phyloP scores from a whole-genome alignment of 2,888 invertebrate species.

The Malacosoma neustria region DNA sequence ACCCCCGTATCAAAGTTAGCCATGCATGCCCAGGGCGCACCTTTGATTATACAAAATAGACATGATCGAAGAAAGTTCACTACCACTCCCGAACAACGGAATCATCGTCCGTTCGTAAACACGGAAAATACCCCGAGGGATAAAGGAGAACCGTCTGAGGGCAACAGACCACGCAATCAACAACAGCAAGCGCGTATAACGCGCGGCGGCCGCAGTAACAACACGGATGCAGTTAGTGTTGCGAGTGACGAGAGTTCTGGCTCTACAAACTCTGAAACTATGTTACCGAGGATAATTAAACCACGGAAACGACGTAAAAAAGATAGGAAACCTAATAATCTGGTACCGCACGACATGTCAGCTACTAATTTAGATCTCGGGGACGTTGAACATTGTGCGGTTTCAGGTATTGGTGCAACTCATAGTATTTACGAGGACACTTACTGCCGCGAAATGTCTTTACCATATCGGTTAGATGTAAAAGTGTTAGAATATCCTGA shows the following conservation, averaged over 20 bases:
- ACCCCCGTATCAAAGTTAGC: slow-evolving; percentile 83
- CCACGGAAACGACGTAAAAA: slow-evolving; percentile 93
- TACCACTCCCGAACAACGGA: slow-evolving; percentile 53
- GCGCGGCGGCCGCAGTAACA: slow-evolving; percentile 62
- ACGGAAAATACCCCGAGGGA: slow-evolving; percentile 44
- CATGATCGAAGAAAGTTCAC: slow-evolving; percentile 71
- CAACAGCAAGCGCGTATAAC: slow-evolving; percentile 55
- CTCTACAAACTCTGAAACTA: slow-evolving; percentile 79
- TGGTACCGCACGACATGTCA: slow-evolving; percentile 58
- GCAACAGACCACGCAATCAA: slow-evolving; percentile 54
- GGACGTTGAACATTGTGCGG: slow-evolving; percentile 61
- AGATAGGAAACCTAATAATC: slow-evolving; percentile 83
- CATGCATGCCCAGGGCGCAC: slow-evolving; percentile 89
- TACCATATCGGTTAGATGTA: slow-evolving; percentile 60
- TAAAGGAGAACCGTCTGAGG: slow-evolving; percentile 50
- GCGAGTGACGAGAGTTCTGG: slow-evolving; percentile 86
- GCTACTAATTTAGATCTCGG: slow-evolving; percentile 50
- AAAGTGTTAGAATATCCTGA: slow-evolving; percentile 62
- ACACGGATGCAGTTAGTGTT: slow-evolving; percentile 81
- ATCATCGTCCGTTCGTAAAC: slow-evolving; percentile 45
- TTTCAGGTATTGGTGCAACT: slow-evolving; percentile 42
- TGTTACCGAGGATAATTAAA: slow-evolving; percentile 91
- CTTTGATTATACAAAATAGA: slow-evolving; percentile 83
- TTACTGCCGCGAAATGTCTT: slow-evolving; percentile 64
- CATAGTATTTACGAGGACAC: slow-evolving; percentile 65